Percentiles rank a stretch among this genome's conserved stretches.
Evolutionary conservation across 2,113 vertebrate species (phyloP).

Genomic region (Myrmecophaga tridactyla): DNA sequence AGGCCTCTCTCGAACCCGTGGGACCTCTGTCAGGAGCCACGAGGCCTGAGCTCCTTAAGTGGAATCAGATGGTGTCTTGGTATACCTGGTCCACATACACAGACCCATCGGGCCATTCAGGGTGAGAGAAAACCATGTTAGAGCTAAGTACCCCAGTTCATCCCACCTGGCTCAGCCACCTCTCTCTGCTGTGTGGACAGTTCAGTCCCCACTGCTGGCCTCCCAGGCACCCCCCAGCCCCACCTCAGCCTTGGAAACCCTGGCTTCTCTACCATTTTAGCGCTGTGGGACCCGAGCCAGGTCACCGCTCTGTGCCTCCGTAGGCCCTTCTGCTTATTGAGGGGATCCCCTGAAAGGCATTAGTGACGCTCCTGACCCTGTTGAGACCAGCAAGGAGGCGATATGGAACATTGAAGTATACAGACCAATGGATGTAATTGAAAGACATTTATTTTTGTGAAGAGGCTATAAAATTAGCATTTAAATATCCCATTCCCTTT

Average conservation of each 20-base stretch:
- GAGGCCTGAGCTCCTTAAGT: not conserved
- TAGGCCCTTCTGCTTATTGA: not conserved
- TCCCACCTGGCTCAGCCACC: not conserved
- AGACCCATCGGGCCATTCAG: not conserved
- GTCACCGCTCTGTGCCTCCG: not conserved
- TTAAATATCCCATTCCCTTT: not conserved
- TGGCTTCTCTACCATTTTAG: not conserved
- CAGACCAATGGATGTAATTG: not conserved
- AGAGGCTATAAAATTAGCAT: constrained; percentile 4
- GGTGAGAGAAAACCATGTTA: not conserved
- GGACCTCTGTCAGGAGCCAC: not conserved
- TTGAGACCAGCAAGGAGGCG: not conserved
- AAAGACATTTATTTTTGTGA: constrained; percentile 45
- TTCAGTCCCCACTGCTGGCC: not conserved
- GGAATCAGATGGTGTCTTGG: not conserved
- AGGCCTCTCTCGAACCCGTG: not conserved
- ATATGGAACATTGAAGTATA: not conserved
- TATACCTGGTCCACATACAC: not conserved
- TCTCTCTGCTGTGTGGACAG: not conserved
- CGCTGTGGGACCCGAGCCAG: not conserved
- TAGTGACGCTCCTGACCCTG: not conserved
- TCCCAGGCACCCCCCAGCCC: not conserved
- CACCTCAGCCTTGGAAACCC: not conserved
- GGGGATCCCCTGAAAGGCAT: not conserved
- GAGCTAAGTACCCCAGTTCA: not conserved